Conservation (phyloP, 2,113 vertebrate species). For the Syngnathus typhle region DNA sequence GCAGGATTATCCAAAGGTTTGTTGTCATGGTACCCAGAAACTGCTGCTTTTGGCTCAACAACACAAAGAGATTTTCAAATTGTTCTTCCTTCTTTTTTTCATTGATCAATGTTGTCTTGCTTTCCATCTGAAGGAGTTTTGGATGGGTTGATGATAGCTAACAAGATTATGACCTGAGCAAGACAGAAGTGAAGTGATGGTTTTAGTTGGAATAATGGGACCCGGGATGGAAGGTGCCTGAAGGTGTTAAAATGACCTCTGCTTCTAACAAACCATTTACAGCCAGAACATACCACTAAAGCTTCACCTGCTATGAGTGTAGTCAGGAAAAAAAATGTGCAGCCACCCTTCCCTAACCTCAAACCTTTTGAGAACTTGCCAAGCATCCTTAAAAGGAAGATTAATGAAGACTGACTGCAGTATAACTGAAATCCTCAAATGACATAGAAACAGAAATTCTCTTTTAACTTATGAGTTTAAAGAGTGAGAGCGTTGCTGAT, state of each 20-base stretch:
- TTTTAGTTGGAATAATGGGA: neutral
- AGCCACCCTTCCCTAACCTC: no score
- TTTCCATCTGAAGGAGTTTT: neutral
- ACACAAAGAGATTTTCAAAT: neutral
- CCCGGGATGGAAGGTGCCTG: neutral
- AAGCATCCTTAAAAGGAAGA: no score
- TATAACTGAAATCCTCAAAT: no score
- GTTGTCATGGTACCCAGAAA: no score
- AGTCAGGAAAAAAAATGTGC: neutral
- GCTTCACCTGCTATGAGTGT: no score
- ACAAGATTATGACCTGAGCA: neutral
- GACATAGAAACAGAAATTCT: no score
- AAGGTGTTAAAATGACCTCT: neutral
- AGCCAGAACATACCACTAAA: neutral
- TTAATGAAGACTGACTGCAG: no score
- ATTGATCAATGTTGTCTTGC: neutral
- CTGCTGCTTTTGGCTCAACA: no score
- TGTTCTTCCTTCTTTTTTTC: neutral
- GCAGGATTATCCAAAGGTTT: no score
- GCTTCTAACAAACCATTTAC: neutral
- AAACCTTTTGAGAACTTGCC: no score
- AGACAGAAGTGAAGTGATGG: neutral
- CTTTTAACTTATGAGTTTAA: no score
- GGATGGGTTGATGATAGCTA: neutral
- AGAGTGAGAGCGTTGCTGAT: no score